A percentile compares a stretch with the other conserved stretches of the same genome.
Conservation (phyloP, 2,888 invertebrate genomes). For the Sesia apiformis region DNA sequence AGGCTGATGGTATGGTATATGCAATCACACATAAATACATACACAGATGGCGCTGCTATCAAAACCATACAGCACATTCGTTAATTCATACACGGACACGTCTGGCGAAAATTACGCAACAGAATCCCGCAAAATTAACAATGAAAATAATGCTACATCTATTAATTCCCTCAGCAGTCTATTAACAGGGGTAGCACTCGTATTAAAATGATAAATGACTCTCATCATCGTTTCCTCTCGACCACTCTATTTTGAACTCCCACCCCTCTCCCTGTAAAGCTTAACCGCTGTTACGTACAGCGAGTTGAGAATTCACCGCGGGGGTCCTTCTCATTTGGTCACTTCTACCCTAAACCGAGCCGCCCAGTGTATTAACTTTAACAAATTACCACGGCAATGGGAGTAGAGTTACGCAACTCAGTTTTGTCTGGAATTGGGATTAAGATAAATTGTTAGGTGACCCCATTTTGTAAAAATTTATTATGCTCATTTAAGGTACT, state of each 20-base stretch:
- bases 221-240: slow-evolving; percentile 54
- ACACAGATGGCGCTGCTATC: too few relatives aligned
- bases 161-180: slow-evolving; percentile 63
- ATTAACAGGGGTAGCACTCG: slow-evolving; percentile 62
- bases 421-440: slow-evolving; percentile 35
- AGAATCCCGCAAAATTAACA: slow-evolving; percentile 21
- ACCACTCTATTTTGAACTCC: slow-evolving; percentile 22
- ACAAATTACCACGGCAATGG: slow-evolving; percentile 62
- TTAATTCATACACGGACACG: slow-evolving; percentile 31
- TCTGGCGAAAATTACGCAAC: slow-evolving; percentile 32
- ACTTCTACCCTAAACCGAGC: slow-evolving; percentile 45
- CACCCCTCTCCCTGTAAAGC: slow-evolving; percentile 4
- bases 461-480: slow-evolving; percentile 47
- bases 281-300: not conserved
- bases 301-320: slow-evolving; percentile 3
- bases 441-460: slow-evolving; percentile 56
- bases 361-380: slow-evolving; percentile 60
- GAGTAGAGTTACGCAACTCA: slow-evolving; percentile 44
- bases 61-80: slow-evolving; percentile 1
- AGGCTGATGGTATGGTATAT: not conserved
- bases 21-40: too few relatives aligned
- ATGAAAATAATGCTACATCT: slow-evolving; percentile 64
- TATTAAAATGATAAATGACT: slow-evolving; percentile 71
- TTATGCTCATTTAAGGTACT: slow-evolving; percentile 16
- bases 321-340: slow-evolving; percentile 30